Evolutionary conservation across 2,797 vertebrate species (phyloP).

Genomic region (Antennarius maculatus): DNA sequence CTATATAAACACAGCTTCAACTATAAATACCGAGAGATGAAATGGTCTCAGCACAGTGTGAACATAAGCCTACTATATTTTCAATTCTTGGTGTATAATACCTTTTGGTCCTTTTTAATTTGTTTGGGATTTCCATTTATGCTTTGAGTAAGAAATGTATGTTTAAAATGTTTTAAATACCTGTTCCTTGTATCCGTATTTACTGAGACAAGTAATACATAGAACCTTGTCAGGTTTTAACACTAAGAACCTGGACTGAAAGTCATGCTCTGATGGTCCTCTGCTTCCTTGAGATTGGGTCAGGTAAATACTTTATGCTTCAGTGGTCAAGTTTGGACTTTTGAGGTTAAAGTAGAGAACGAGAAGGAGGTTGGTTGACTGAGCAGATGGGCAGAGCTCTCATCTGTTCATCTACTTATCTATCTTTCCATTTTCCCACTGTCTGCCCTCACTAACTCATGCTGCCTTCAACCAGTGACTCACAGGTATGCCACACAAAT

Average conservation of each 20-base stretch:
- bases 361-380: slow-evolving; percentile 21
- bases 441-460: slow-evolving; percentile 44
- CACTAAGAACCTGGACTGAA: slow-evolving; percentile 38
- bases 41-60: slow-evolving; percentile 6
- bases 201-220: slow-evolving; percentile 33
- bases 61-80: background rate
- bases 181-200: slow-evolving; percentile 3
- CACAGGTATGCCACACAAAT: slow-evolving; percentile 31
- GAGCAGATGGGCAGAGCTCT: slow-evolving; percentile 19
- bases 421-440: slow-evolving; percentile 46
- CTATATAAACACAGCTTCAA: background rate
- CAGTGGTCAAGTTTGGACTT: slow-evolving; percentile 38
- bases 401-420: slow-evolving; percentile 52
- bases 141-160: background rate
- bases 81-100: no score
- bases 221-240: slow-evolving; percentile 44
- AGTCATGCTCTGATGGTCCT: slow-evolving; percentile 57
- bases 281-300: slow-evolving; percentile 54
- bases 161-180: background rate
- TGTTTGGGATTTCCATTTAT: no score
- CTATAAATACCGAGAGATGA: slow-evolving; percentile 3
- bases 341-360: slow-evolving; percentile 39
- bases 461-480: slow-evolving; percentile 47
- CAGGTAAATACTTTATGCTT: slow-evolving; percentile 57
- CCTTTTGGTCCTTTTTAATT: no score